phyloP scores from a whole-genome alignment of 2,888 invertebrate species.

The Ariolimax columbianus region DNA sequence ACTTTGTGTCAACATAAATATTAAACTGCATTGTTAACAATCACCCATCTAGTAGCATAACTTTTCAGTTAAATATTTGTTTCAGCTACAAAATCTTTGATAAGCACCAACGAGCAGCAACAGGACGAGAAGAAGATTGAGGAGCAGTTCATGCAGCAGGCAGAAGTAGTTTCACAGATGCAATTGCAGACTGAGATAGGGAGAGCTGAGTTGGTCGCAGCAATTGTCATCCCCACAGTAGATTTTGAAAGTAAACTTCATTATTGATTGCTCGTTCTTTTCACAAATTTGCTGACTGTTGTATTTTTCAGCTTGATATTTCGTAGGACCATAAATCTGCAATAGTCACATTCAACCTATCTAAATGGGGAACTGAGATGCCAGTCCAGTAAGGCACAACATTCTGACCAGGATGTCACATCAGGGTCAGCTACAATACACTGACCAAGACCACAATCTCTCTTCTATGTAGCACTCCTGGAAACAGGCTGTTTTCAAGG shows the following conservation, averaged over 20 bases:
- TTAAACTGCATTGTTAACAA: neutral
- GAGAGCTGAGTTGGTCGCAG: neutral
- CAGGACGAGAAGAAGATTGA: neutral
- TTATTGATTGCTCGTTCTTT: neutral
- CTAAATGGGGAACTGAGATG: too few species aligned
- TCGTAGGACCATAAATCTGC: too few species aligned
- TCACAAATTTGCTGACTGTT: neutral
- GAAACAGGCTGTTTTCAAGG: too few species aligned
- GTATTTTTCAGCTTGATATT: too few species aligned
- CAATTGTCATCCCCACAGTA: slow-evolving; percentile 32
- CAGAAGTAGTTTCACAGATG: slow-evolving; percentile 39
- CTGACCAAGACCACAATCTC: too few species aligned
- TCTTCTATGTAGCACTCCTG: too few species aligned
- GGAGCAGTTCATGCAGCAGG: neutral
- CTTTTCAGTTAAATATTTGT: neutral
- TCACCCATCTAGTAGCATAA: neutral
- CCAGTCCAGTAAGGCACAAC: too few species aligned
- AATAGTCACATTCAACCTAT: too few species aligned
- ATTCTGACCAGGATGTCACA: too few species aligned
- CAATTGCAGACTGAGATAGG: slow-evolving; percentile 27
- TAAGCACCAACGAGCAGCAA: neutral
- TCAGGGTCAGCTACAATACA: too few species aligned
- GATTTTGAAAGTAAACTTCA: slow-evolving; percentile 22
- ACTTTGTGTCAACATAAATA: neutral
- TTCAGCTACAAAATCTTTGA: slow-evolving; percentile 2